Conservation (phyloP, 1,140 invertebrate genomes). For the Luehdorfia chinensis region DNA sequence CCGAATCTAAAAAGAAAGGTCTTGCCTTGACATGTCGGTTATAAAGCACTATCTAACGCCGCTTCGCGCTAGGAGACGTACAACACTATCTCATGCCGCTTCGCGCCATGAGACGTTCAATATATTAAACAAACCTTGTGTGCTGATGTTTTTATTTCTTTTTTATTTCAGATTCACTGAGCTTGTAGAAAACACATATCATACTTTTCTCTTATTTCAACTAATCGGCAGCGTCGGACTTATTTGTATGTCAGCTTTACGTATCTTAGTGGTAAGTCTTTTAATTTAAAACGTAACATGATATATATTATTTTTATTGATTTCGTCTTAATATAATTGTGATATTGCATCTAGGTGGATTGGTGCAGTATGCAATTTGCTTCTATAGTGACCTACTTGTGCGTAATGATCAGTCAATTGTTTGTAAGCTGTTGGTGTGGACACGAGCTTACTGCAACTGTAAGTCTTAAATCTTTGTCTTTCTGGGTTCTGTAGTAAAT, state of each 20-base stretch:
- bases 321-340: too few species aligned
- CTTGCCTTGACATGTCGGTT: too few species aligned
- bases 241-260: conserved; percentile 62
- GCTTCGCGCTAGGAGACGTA: too few species aligned
- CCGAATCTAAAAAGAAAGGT: too few species aligned
- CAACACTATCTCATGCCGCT: too few species aligned
- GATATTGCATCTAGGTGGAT: conserved; percentile 51
- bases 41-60: too few species aligned
- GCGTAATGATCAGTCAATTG: conserved; percentile 72
- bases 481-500: too few species aligned
- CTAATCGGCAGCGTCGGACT: conserved; percentile 58
- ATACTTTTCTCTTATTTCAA: conserved; percentile 60
- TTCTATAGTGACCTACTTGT: conserved; percentile 65
- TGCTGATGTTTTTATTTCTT: too few species aligned
- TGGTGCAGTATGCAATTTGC: conserved; percentile 66
- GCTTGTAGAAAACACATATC: conserved; percentile 51
- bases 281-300: too few species aligned
- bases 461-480: conserved; percentile 50
- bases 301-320: too few species aligned
- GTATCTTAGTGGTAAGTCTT: conserved; percentile 51
- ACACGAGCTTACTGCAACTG: conserved; percentile 77
- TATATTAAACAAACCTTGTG: too few species aligned
- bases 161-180: conserved; percentile 50
- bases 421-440: conserved; percentile 79
- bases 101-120: too few species aligned